Evolutionary conservation across 2,888 invertebrate genomes (phyloP), one percentile per base, ranked within the genome.

Genomic region (Oscheius onirici): DNA sequence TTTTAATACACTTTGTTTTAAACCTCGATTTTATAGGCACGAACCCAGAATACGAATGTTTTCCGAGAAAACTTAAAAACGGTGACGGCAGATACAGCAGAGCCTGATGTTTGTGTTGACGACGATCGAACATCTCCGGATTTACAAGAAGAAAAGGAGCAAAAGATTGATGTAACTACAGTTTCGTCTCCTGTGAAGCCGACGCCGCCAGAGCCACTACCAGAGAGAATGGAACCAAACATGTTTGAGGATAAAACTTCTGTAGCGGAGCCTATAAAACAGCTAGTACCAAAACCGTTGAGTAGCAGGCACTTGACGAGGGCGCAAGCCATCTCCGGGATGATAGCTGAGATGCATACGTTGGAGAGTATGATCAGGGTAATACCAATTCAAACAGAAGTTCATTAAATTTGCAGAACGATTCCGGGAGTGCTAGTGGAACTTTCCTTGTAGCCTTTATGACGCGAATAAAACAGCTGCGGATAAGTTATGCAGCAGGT

Each of bases 361-460:
- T 13, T 46, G 13, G 46, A 46, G 5, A 46, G 20, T 13, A 17
- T 46, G 46, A 46, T 46, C 20, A 46, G 20, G 20, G 46, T 46
- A 46, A 10, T 3, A 10, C 13, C n/a, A 8, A 3, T n/a, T n/a
- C n/a, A n/a, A n/a, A n/a, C 34, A 6, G 34, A 34, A 34, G 3
- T 34, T 34, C 34, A 6, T 34, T 34, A 34, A 6, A 8, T 34
- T 34, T 55, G 22, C 13, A 55, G 55, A n/a, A 55, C 13, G 28
- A 20, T 26, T 22, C 55, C 2, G 15, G 17, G 3, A 26, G 15
- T 13, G 58, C 41, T 15, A 58, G 58, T 46, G 63, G 63, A 63
- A 20, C 46, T 1, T 63, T 17, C 49, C n/a, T 63, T n/a, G 63
- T 63, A 3, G 63, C 63, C 15, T 63, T 63, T n/a, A 15, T 63